These are phyloP conservation scores for Cirrhinus mrigala DNA, from an alignment of 2,797 vertebrate genomes.

Conservation along the genomic window DNA sequence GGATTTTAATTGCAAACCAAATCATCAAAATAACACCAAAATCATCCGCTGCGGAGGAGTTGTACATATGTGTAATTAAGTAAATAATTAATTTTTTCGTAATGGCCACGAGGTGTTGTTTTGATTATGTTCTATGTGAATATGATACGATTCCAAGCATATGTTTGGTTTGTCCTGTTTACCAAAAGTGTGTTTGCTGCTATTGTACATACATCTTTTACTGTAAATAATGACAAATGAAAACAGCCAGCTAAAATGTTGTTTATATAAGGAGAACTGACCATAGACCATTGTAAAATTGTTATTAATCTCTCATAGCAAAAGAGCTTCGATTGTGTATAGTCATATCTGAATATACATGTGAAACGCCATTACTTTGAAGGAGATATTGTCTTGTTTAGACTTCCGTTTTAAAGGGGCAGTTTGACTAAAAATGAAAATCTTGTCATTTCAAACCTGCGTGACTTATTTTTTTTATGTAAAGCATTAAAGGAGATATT, in stretches of 20 bases:
- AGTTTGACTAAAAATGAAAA: constrained; percentile 7
- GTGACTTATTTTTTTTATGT: not conserved
- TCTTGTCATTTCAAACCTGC: not conserved
- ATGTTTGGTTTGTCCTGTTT: constrained; percentile 70
- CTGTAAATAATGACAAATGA: constrained; percentile 67
- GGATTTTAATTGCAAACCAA: constrained; percentile 39
- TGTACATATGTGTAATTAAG: constrained; percentile 78
- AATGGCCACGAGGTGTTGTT: constrained; percentile 59
- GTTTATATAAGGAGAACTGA: constrained; percentile 52
- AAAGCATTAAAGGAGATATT: not conserved
- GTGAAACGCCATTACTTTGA: constrained; percentile 47
- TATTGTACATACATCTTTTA: constrained; percentile 76
- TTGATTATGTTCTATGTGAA: constrained; percentile 69
- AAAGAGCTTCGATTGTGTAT: constrained; percentile 45
- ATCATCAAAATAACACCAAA: constrained; percentile 65
- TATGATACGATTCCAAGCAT: constrained; percentile 63
- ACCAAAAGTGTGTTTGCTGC: constrained; percentile 85
- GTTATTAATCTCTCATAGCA: constrained; percentile 55
- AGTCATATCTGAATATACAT: constrained; percentile 41
- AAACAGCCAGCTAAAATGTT: constrained; percentile 66
- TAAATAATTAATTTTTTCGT: constrained; percentile 62
- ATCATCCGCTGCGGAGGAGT: constrained; percentile 59
- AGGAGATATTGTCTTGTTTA: constrained; percentile 44
- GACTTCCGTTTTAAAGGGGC: constrained; percentile 18
- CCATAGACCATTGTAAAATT: constrained; percentile 51